Conservation (phyloP, 2,113 vertebrate species). For the cattle (Bos taurus) region DNA sequence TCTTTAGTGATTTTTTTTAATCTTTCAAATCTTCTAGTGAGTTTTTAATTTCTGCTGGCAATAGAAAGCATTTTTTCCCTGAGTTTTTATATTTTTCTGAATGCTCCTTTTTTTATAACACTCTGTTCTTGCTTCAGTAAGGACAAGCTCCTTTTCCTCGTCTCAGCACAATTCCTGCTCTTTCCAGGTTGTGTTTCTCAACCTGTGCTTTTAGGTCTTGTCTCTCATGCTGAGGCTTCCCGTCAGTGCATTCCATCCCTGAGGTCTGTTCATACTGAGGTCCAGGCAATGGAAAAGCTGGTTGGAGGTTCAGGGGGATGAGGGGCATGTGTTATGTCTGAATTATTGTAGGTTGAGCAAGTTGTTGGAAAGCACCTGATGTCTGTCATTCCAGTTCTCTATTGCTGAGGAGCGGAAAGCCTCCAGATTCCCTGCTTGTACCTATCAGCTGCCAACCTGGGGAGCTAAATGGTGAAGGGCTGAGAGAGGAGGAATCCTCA, state of each 20-base stretch:
- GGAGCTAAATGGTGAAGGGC: background rate
- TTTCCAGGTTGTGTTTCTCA: no score
- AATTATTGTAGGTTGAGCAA: fast-evolving
- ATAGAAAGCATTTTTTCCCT: background rate
- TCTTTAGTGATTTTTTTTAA: background rate
- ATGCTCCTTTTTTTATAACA: fast-evolving
- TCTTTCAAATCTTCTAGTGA: background rate
- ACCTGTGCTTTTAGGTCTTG: background rate
- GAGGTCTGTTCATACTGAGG: background rate
- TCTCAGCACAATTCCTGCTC: background rate
- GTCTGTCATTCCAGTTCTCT: background rate
- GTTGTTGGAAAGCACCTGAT: background rate
- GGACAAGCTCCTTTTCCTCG: background rate
- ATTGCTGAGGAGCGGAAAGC: background rate
- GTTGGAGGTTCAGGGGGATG: background rate
- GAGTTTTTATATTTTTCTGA: no score
- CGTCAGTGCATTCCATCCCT: background rate
- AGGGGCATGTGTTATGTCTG: background rate
- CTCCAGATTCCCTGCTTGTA: background rate
- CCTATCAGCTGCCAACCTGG: fast-evolving
- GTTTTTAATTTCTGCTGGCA: background rate
- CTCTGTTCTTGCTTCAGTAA: background rate
- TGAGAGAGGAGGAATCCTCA: background rate
- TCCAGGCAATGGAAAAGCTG: background rate
- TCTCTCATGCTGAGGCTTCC: background rate